phyloP scores from a whole-genome alignment of 2,797 vertebrate genomes.

The Melanotaenia trifasciata region DNA sequence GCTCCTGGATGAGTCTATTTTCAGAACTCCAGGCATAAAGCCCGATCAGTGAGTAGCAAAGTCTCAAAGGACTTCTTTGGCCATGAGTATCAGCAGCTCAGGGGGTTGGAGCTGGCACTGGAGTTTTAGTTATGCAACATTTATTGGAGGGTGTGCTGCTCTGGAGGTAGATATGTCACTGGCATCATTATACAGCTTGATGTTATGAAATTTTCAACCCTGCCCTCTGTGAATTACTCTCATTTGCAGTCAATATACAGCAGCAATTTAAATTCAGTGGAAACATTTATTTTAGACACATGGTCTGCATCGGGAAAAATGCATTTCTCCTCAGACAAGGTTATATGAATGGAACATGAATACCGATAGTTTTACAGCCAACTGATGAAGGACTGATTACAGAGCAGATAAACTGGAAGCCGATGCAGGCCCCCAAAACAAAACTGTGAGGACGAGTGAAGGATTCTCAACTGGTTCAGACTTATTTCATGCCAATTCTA shows the following conservation, averaged over 20 bases:
- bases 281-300: constrained; percentile 20
- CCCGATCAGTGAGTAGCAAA: constrained; percentile 15
- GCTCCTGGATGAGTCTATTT: constrained; percentile 37
- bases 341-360: constrained; percentile 34
- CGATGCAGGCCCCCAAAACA: background rate
- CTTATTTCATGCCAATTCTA: background rate
- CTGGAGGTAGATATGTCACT: constrained; percentile 24
- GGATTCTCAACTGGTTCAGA: background rate
- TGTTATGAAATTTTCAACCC: constrained; percentile 13
- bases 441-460: background rate
- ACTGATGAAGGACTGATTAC: constrained; percentile 19
- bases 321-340: constrained; percentile 30
- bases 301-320: constrained; percentile 11
- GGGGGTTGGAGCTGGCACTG: constrained; percentile 13
- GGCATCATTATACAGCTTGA: constrained; percentile 34
- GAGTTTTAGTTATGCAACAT: constrained; percentile 34
- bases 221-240: constrained; percentile 20
- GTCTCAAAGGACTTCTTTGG: constrained; percentile 37
- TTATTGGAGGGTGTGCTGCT: constrained; percentile 14
- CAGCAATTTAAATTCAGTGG: constrained; percentile 31
- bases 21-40: constrained; percentile 15
- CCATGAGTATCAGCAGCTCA: constrained; percentile 20
- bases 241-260: constrained; percentile 17
- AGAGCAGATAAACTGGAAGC: background rate
- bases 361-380: constrained; percentile 18